A percentile compares a stretch with the other conserved stretches of the same genome.
Conservation (phyloP, 2,113 vertebrate species). For the Tor tambroides region DNA sequence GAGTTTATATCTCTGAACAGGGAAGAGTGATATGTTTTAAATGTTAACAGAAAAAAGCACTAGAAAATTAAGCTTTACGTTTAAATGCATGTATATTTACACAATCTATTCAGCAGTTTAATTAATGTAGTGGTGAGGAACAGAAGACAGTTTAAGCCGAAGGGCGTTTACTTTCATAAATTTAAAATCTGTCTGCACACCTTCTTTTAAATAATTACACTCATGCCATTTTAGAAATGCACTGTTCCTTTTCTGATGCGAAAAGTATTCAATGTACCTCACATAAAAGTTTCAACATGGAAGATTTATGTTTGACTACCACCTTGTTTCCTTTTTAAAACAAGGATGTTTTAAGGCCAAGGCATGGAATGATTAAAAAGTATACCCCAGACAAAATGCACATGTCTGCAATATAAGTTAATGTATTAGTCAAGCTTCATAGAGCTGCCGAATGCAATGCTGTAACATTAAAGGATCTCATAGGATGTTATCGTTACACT, state of each 20-base stretch:
- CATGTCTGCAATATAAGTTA: constrained; percentile 94
- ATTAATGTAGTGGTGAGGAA: constrained; percentile 98
- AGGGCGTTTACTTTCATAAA: constrained; percentile 39
- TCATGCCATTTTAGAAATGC: constrained; percentile 46
- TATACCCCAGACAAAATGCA: constrained; percentile 96
- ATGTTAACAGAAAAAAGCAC: constrained; percentile 85
- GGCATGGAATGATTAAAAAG: constrained; percentile 99
- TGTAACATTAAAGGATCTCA: constrained; percentile 47
- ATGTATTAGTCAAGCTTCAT: constrained; percentile 95
- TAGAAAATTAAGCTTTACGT: constrained; percentile 90
- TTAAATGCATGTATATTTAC: constrained; percentile 84
- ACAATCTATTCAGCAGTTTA: constrained; percentile 97
- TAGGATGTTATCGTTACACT: constrained; percentile 47
- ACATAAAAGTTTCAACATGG: constrained; percentile 65
- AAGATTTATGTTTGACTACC: constrained; percentile 73
- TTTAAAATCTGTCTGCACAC: constrained; percentile 29
- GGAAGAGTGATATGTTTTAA: constrained; percentile 85
- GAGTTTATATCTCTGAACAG: constrained; percentile 76
- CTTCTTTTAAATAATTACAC: constrained; percentile 49
- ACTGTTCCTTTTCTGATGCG: constrained; percentile 38
- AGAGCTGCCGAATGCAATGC: constrained; percentile 98
- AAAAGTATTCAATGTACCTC: constrained; percentile 44
- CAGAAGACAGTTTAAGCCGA: constrained; percentile 84
- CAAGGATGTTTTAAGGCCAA: constrained; percentile 93
- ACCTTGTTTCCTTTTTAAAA: constrained; percentile 80